A percentile compares a stretch with the other conserved stretches of the same genome.
phyloP scores from a whole-genome alignment of 2,797 vertebrate species.

The Thamnophis elegans region DNA sequence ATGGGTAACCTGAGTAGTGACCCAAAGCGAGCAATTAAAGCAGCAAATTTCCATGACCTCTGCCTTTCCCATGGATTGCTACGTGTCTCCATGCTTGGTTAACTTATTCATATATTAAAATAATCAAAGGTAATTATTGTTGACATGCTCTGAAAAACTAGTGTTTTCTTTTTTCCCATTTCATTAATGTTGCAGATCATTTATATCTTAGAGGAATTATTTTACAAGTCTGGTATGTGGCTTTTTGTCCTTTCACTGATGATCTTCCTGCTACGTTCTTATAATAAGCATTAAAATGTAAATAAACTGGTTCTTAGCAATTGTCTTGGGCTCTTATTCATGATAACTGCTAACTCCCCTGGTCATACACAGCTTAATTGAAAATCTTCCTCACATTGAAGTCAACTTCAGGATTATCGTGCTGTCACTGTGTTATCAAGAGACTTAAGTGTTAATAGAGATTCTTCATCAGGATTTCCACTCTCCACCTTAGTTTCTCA shows the following conservation, averaged over 20 bases:
- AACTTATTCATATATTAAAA: background rate
- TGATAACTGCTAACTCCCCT: slow-evolving; percentile 3
- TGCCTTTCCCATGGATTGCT: background rate
- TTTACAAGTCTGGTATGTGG: slow-evolving; percentile 26
- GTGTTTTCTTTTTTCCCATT: background rate
- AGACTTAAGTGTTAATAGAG: slow-evolving; percentile 20
- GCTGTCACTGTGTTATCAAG: slow-evolving; percentile 24
- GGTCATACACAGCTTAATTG: background rate
- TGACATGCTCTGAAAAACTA: background rate
- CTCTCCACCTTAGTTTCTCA: slow-evolving; percentile 14
- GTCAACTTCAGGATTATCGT: slow-evolving; percentile 5
- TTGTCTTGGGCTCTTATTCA: background rate
- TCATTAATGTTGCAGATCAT: slow-evolving; percentile 32
- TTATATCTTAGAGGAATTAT: slow-evolving; percentile 20
- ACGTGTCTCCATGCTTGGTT: slow-evolving; percentile 5
- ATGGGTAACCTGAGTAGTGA: background rate
- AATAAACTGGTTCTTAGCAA: background rate
- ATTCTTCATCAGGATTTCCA: slow-evolving; percentile 6
- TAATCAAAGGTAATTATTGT: slow-evolving; percentile 18
- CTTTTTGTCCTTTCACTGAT: background rate
- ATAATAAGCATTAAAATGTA: slow-evolving; percentile 21
- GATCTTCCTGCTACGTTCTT: background rate
- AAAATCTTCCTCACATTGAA: slow-evolving; percentile 32
- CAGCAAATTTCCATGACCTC: background rate
- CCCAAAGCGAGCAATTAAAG: background rate